Evolutionary conservation across 2,797 vertebrate genomes (phyloP).

Genomic region (Anguilla marmorata): DNA sequence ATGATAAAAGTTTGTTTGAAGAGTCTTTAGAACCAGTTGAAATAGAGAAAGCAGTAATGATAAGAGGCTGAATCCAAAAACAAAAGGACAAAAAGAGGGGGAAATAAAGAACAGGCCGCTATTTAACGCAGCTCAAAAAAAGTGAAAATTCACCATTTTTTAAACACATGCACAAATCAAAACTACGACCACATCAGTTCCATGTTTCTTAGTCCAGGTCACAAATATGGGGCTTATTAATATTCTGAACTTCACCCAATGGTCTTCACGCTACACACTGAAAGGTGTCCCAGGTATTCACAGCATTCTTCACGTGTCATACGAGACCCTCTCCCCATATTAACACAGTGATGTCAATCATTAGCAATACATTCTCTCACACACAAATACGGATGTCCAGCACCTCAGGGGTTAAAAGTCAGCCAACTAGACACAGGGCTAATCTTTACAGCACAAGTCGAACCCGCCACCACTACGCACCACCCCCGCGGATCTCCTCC

Average conservation of each 20-base stretch:
- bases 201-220: neutral
- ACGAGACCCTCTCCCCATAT: neutral
- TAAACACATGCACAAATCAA: slow-evolving; percentile 1
- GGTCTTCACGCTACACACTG: neutral
- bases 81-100: neutral
- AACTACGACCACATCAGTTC: neutral
- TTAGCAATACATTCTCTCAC: neutral
- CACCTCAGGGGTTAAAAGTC: slow-evolving; percentile 73
- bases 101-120: neutral
- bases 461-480: slow-evolving; percentile 37
- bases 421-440: slow-evolving; percentile 69
- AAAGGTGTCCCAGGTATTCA: neutral
- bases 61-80: slow-evolving; percentile 24
- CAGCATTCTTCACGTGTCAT: neutral
- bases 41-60: slow-evolving; percentile 23
- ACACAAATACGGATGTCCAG: slow-evolving; percentile 39
- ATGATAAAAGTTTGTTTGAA: slow-evolving; percentile 31
- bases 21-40: slow-evolving; percentile 21
- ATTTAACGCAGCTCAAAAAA: neutral
- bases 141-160: neutral
- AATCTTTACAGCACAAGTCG: slow-evolving; percentile 18
- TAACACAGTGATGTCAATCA: neutral
- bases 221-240: neutral
- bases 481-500: slow-evolving; percentile 58
- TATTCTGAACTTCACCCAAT: neutral